Evolutionary conservation across 2,797 vertebrate genomes (phyloP).

Genomic region (Lemur catta): DNA sequence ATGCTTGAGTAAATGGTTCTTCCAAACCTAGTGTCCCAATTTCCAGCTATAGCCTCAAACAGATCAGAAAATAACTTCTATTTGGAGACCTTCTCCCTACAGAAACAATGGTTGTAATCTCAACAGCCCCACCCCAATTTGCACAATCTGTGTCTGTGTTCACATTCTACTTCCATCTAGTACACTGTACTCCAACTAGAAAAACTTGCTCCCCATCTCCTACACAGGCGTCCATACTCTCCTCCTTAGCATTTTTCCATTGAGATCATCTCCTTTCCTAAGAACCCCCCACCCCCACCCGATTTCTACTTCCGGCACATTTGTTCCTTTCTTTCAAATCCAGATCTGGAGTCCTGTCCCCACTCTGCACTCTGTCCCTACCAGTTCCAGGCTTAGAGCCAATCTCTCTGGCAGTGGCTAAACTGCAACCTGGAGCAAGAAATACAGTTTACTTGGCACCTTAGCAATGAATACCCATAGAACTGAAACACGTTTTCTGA

Average conservation of each 20-base stretch:
- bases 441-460: background rate
- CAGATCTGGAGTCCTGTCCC: background rate
- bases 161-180: background rate
- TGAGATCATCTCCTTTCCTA: background rate
- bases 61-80: background rate
- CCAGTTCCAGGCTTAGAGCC: background rate
- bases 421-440: background rate
- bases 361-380: background rate
- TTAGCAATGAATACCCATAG: background rate
- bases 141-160: background rate
- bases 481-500: background rate
- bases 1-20: background rate
- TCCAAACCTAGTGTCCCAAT: background rate
- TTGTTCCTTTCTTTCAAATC: background rate
- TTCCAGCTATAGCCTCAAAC: background rate
- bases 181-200: background rate
- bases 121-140: background rate
- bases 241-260: background rate
- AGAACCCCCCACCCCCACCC: background rate
- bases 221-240: background rate
- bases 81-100: background rate
- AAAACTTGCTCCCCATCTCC: background rate
- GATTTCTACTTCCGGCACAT: background rate
- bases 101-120: background rate
- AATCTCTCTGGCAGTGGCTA: background rate